phyloP scores from a whole-genome alignment of 2,113 vertebrate species.

The Pteropus alecto region DNA sequence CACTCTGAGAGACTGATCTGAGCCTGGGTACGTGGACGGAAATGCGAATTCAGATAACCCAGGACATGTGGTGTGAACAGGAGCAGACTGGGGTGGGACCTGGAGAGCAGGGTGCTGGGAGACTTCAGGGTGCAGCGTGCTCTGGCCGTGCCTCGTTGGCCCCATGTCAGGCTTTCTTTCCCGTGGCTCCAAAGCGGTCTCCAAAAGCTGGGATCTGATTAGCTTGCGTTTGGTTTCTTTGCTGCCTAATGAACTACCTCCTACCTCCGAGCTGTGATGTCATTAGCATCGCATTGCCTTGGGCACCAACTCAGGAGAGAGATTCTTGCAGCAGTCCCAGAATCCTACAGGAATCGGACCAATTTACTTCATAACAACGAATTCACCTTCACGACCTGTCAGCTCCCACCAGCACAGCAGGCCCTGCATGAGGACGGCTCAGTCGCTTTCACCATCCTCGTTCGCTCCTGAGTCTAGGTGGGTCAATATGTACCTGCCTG shows the following conservation, averaged over 20 bases:
- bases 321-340: constrained; percentile 18
- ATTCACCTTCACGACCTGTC: constrained; percentile 15
- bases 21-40: accelerated
- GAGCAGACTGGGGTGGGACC: accelerated
- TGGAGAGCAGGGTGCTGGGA: not conserved
- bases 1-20: not conserved
- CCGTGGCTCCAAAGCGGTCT: not conserved
- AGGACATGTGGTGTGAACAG: not conserved
- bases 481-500: not conserved
- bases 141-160: not conserved
- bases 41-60: not conserved
- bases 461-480: not conserved
- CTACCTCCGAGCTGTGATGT: constrained; percentile 51
- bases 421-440: not conserved
- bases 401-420: not conserved
- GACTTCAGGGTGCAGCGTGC: not conserved
- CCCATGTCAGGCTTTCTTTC: not conserved
- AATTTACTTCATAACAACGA: constrained; percentile 41
- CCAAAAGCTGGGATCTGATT: constrained; percentile 9
- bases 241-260: constrained; percentile 59
- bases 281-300: constrained; percentile 59
- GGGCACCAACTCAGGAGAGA: constrained; percentile 44
- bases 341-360: constrained; percentile 56
- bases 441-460: not conserved
- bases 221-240: constrained; percentile 40